Conservation (phyloP, 2,888 invertebrate genomes). For the Chelonus formosanus region DNA sequence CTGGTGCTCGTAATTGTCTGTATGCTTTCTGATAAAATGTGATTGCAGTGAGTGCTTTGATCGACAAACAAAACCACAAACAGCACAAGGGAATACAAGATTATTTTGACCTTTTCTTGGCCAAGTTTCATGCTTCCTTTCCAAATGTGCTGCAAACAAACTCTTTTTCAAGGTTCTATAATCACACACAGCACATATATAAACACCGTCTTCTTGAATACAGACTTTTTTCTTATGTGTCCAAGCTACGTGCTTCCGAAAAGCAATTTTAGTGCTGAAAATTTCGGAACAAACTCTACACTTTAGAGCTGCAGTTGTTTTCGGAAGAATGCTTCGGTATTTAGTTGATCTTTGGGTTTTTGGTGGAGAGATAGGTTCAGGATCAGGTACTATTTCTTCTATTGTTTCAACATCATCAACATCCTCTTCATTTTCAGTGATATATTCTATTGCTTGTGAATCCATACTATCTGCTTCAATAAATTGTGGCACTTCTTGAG, state of each 20-base stretch:
- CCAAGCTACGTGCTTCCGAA: constrained; percentile 61
- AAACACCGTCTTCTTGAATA: constrained; percentile 58
- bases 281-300: constrained; percentile 58
- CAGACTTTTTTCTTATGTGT: constrained; percentile 60
- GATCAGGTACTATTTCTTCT: constrained; percentile 21
- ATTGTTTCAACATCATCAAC: constrained; percentile 25
- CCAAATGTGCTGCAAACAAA: constrained; percentile 55
- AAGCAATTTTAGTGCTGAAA: constrained; percentile 53
- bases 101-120: constrained; percentile 49
- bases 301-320: constrained; percentile 44
- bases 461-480: constrained; percentile 18
- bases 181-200: constrained; percentile 60
- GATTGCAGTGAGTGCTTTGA: constrained; percentile 63
- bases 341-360: constrained; percentile 14
- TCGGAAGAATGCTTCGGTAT: constrained; percentile 15
- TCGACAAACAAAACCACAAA: constrained; percentile 60
- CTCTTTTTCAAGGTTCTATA: constrained; percentile 57
- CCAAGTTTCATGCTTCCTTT: constrained; percentile 60
- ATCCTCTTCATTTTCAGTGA: constrained; percentile 33
- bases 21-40: constrained; percentile 62
- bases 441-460: constrained; percentile 14
- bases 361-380: not conserved
- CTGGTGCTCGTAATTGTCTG: constrained; percentile 59
- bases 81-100: constrained; percentile 55
- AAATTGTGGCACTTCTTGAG: constrained; percentile 24